Evolutionary conservation across 2,113 vertebrate species (phyloP).

Genomic region (Barbus barbus): DNA sequence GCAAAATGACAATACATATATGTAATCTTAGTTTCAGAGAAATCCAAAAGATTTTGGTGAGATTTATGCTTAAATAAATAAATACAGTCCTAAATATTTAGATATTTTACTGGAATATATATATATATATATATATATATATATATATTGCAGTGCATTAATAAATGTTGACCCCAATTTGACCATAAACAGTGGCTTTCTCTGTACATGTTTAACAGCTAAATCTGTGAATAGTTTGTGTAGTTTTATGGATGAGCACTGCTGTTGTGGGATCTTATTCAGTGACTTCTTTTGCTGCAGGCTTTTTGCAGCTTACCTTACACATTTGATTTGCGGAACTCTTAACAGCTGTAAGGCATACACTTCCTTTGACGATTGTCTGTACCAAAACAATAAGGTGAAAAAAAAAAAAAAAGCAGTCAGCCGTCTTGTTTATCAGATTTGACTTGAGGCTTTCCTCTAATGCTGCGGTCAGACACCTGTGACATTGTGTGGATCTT

Average conservation of each 20-base stretch:
- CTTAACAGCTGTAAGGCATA: background rate
- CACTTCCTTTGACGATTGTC: background rate
- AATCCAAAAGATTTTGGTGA: background rate
- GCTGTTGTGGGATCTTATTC: background rate
- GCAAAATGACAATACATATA: too few relatives aligned
- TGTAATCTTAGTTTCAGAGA: too few relatives aligned
- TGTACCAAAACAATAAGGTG: constrained; percentile 4
- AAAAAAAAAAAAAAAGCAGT: background rate
- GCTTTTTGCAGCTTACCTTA: constrained; percentile 14
- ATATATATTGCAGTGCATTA: constrained; percentile 1
- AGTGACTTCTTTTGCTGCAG: background rate
- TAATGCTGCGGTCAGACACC: constrained; percentile 26
- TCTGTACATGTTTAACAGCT: background rate
- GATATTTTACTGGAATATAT: background rate
- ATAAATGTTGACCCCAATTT: background rate
- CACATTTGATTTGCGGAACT: background rate
- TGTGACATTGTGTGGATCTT: constrained; percentile 5
- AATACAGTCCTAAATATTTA: too few relatives aligned
- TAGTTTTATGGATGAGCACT: background rate
- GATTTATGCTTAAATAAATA: background rate
- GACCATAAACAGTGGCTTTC: background rate
- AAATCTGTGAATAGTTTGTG: constrained; percentile 10
- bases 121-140: too few relatives aligned
- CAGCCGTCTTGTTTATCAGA: background rate
- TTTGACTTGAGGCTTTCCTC: constrained; percentile 1